Conservation (phyloP, 2,113 vertebrate genomes). For the Sialia sialis region DNA sequence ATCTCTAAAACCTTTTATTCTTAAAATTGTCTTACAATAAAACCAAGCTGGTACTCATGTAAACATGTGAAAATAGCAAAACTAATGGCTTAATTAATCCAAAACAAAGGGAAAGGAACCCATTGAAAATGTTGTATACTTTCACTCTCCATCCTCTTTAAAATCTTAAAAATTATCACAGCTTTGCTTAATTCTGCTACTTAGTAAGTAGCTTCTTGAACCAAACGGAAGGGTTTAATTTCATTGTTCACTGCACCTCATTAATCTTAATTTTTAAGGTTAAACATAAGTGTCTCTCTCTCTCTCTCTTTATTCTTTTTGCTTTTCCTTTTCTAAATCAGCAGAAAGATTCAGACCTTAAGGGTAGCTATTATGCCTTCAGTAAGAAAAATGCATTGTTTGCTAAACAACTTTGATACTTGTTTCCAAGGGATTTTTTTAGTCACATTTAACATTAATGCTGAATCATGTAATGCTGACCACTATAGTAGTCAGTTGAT, state of each 20-base stretch:
- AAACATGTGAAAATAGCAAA: neutral
- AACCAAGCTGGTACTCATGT: neutral
- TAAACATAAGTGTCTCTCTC: neutral
- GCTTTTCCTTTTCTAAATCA: conserved; percentile 10
- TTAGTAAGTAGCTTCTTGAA: neutral
- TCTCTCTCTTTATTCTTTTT: neutral
- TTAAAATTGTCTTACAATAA: neutral
- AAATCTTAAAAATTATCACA: neutral
- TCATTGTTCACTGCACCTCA: too few species aligned
- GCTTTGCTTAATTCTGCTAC: neutral
- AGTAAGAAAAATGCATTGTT: conserved; percentile 38
- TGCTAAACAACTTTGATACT: conserved; percentile 31
- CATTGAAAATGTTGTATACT: neutral
- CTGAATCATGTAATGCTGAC: neutral
- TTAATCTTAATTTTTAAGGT: neutral
- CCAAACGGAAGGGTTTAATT: neutral
- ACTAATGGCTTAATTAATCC: neutral
- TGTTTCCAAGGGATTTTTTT: conserved; percentile 10
- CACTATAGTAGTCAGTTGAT: neutral
- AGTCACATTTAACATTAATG: neutral
- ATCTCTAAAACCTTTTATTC: neutral
- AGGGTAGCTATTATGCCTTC: conserved; percentile 28
- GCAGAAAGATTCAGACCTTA: conserved; percentile 8
- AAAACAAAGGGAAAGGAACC: neutral
- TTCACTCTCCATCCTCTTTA: neutral